Evolutionary conservation across 2,888 invertebrate species (phyloP).

Genomic region (Mesorhabditis sp.): DNA sequence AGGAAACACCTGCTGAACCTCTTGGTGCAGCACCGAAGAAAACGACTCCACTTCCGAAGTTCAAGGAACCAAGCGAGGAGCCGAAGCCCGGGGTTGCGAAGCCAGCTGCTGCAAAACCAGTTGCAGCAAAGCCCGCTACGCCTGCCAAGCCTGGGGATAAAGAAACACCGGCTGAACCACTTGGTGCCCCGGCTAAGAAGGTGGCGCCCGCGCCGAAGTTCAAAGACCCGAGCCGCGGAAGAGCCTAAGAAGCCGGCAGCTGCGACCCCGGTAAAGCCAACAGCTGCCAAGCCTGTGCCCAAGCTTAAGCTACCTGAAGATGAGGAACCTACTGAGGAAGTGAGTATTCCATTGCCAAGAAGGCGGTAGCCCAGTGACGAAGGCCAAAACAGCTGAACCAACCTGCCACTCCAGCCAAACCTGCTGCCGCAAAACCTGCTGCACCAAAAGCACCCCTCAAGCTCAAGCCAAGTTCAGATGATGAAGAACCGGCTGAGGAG

Average conservation of each 20-base stretch:
- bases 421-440: background rate
- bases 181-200: conserved; percentile 24
- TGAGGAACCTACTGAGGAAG: conserved; percentile 19
- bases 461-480: conserved; percentile 1
- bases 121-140: background rate
- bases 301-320: conserved; percentile 10
- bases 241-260: conserved; percentile 11
- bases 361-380: conserved; percentile 3
- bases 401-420: conserved; percentile 9
- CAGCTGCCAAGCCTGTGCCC: conserved; percentile 4
- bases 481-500: conserved; percentile 19
- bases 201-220: conserved; percentile 14
- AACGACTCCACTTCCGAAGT: conserved; percentile 20
- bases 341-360: conserved; percentile 15
- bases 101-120: background rate
- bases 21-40: conserved; percentile 19
- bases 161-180: conserved; percentile 29
- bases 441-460: conserved; percentile 8
- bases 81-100: background rate
- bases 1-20: conserved; percentile 27
- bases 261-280: conserved; percentile 7
- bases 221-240: background rate
- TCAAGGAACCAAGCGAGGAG: conserved; percentile 12
- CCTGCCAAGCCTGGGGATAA: background rate
- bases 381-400: conserved; percentile 8